Evolutionary conservation across 1,140 invertebrate species (phyloP).

Genomic region (Phocides pigmalion): DNA sequence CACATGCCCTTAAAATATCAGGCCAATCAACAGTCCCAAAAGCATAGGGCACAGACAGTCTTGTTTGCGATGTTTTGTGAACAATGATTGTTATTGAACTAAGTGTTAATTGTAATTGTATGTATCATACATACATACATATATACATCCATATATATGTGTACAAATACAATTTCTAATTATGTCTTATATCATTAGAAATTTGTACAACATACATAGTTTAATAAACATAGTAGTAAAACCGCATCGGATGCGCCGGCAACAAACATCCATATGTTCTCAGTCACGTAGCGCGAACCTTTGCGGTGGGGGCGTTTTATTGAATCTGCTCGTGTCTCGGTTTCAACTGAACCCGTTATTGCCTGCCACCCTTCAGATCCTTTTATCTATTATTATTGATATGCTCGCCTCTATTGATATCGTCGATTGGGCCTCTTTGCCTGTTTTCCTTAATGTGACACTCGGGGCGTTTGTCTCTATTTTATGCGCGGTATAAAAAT

Average conservation of each 20-base stretch:
- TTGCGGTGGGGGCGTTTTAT: constrained; percentile 19
- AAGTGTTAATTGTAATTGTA: no score
- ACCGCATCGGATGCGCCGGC: neutral
- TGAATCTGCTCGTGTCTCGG: constrained; percentile 23
- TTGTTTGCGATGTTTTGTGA: no score
- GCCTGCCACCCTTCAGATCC: constrained; percentile 11
- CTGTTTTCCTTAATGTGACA: constrained; percentile 19
- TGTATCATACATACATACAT: no score
- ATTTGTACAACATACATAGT: neutral
- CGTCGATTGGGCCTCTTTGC: constrained; percentile 11
- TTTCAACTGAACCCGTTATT: constrained; percentile 19
- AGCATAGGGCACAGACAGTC: no score
- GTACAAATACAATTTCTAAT: no score
- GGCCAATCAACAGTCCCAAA: no score
- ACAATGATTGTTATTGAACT: no score
- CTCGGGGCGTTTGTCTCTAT: constrained; percentile 1
- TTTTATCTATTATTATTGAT: constrained; percentile 22
- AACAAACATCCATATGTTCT: neutral
- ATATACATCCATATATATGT: no score
- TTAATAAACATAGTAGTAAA: neutral
- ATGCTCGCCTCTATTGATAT: constrained; percentile 20
- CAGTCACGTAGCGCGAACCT: constrained; percentile 8
- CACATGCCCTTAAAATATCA: no score
- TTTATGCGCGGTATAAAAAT: constrained; percentile 1
- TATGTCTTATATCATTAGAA: no score